phyloP scores from a whole-genome alignment of 2,113 vertebrate species.

The Promerops cafer region DNA sequence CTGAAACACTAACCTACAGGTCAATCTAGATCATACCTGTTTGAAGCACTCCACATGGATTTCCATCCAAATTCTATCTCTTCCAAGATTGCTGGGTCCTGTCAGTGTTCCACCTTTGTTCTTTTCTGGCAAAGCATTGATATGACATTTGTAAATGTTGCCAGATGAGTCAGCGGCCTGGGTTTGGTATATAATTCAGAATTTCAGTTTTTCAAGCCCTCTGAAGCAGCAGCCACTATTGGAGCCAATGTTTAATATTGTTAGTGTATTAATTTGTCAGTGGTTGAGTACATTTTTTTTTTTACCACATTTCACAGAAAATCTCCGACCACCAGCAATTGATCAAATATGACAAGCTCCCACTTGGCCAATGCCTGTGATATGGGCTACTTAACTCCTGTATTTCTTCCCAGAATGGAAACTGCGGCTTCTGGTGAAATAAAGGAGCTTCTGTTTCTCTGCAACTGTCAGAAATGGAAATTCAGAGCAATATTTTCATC shows the following conservation, averaged over 20 bases:
- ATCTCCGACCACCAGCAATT: neutral
- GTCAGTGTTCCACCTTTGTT: constrained; percentile 11
- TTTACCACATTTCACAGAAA: constrained; percentile 13
- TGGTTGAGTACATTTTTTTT: neutral
- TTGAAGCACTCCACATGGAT: neutral
- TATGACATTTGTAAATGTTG: constrained; percentile 19
- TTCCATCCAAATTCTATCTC: neutral
- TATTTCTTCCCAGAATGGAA: constrained; percentile 35
- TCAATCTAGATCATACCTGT: neutral
- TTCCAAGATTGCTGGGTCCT: neutral
- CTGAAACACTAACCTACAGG: neutral
- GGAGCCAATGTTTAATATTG: constrained; percentile 40
- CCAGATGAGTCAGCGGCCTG: constrained; percentile 8
- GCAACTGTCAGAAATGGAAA: constrained; percentile 41
- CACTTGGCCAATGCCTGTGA: neutral
- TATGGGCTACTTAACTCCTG: constrained; percentile 1
- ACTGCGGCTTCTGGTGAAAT: neutral
- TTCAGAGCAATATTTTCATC: constrained; percentile 24
- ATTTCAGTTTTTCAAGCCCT: neutral
- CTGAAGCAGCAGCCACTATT: neutral
- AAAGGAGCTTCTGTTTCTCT: constrained; percentile 60
- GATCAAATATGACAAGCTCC: constrained; percentile 46
- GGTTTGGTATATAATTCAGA: constrained; percentile 13
- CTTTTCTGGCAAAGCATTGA: constrained; percentile 23
- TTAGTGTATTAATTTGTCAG: constrained; percentile 47